Evolutionary conservation across 2,113 vertebrate species (phyloP), one percentile per base, ranked within the genome.

Genomic region (Sinosuthora webbiana): DNA sequence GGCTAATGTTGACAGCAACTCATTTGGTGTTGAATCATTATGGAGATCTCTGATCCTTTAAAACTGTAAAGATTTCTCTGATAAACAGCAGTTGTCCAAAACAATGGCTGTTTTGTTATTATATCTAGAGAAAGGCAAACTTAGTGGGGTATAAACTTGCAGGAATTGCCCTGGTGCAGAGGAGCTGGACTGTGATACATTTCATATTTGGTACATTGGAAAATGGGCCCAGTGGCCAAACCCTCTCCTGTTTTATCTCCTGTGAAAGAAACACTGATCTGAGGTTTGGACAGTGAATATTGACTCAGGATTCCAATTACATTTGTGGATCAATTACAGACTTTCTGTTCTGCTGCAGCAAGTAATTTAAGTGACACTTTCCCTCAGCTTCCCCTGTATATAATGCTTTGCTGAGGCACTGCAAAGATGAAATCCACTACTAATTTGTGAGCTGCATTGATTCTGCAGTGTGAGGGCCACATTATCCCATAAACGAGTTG

Each of bases 171-270:
- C 25, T 47, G 1, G 23, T 57, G 62, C 45, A 15, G n/a, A 64
- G 52, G 25, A 74, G 7, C 2, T 6, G 2, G 22, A 9, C 1
- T 37, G 23, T 37, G n/a, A 60, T 7, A 13, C 0, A 1, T 53
- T 35, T 64, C 15, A 22, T 39, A 8, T 37, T 60, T 74, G 41
- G 11, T 69, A 69, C 15, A 27, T 41, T 16, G 28, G 7, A 25
- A 77, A 60, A 20, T 33, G 52, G 7, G 7, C 63, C 27, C 28
- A n/a, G 9, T 39, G 47, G 19, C 15, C 42, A 91, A 47, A 68
- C 53, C 49, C 7, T 71, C 5, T 78, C n/a, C 33, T 87, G 35
- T 42, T 81, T 74, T 67, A 59, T 59, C 15, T 23, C 14, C 21
- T 75, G 30, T 71, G 56, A 67, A 91, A 71, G 23, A 60, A 91